Base-by-base conservation (phyloP, 53 echinoderm and acorn worm genomes). In the Paelopatides confundens region DNA sequence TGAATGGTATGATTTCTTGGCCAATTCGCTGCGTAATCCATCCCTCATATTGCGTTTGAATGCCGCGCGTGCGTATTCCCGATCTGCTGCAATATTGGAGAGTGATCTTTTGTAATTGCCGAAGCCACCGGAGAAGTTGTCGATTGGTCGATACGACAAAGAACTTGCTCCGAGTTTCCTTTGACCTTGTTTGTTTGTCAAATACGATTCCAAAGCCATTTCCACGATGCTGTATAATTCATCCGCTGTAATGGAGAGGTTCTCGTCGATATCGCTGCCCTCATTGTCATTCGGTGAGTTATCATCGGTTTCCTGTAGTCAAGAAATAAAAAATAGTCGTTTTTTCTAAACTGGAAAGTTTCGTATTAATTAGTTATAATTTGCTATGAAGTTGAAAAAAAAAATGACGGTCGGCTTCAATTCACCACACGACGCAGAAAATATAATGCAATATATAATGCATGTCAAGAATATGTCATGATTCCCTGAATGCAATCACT, bases 41-140 rank as follows among this genome's bases (percentile, higher is more conserved):
- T 79, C 32, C 7, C 79, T 79, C 50, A 79, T 51, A 48, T 79
- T 51, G 31, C 79, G 50, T 32, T 79, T 79, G 14, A 79, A 15
- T 50, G 79, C 79, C 15, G 79, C 53, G 31, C 79, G 79, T 7
- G 79, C 79, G 18, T 79, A 79, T 21, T 74, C 74, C 11, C 40
- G 31, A 32, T 36, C 70, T 7, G 21, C 37, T 28, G 43, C 74
- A 8, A 17, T 21, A 23, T 74, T 40, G 18, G 74, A 37, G 26
- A 26, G 39, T 8, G 39, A 26, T 17, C 74, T 74, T 74, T 39
- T 39, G 26, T 39, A 39, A 39, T 35, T 40, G 5, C 74, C 74
- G 17, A 74, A 74, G 39, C 74, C 74, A 46, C 3, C 39, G 12
- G 37, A 8, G 46, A 74, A 6, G 23, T 21, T 32, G 12, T 74